phyloP scores from a whole-genome alignment of 2,888 invertebrate genomes.

The Achlya flavicornis region DNA sequence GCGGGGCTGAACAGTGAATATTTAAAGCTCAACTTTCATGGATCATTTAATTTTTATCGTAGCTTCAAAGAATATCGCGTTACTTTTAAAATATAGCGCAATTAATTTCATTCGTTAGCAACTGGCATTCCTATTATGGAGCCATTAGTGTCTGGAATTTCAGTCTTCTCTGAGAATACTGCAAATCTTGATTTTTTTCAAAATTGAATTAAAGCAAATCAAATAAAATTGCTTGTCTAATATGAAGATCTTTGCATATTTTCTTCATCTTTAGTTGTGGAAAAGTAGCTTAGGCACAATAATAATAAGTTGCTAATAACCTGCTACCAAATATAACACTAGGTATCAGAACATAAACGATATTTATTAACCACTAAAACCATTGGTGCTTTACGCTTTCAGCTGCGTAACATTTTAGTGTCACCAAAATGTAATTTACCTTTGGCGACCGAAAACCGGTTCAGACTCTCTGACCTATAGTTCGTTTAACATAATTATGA shows the following conservation, averaged over 20 bases:
- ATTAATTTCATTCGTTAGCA: background rate
- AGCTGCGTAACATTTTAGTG: background rate
- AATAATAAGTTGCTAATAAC: too few relatives aligned
- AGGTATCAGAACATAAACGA: too few relatives aligned
- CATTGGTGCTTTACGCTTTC: too few relatives aligned
- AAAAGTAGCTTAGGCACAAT: too few relatives aligned
- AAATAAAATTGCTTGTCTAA: too few relatives aligned
- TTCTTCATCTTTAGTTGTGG: too few relatives aligned
- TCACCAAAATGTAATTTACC: background rate
- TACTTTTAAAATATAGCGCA: conserved; percentile 2
- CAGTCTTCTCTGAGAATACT: background rate
- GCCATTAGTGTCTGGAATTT: conserved; percentile 1
- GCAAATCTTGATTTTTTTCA: background rate
- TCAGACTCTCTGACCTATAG: background rate
- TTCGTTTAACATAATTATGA: background rate
- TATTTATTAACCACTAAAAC: background rate
- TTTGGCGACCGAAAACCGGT: background rate
- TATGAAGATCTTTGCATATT: too few relatives aligned
- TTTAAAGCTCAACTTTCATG: too few relatives aligned
- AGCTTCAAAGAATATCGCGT: background rate
- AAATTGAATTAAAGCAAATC: background rate
- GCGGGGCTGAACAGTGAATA: too few relatives aligned
- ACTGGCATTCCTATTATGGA: background rate
- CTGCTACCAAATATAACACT: too few relatives aligned
- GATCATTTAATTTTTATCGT: background rate